Base-by-base conservation (phyloP, 2,888 invertebrate species). In the Mongoloraphidia duomilia region DNA sequence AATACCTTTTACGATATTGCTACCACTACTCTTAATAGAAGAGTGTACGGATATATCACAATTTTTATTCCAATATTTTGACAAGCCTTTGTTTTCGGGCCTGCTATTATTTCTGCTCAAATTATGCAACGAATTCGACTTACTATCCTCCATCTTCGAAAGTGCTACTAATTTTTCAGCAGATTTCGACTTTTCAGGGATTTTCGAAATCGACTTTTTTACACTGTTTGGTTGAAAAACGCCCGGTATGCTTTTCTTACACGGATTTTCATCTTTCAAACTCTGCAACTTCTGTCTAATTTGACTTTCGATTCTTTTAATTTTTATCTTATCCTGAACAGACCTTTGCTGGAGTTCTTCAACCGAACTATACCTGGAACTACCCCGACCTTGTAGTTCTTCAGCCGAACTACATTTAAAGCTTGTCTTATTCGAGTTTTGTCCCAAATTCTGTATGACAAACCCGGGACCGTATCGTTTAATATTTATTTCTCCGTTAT, bases 1-100 rank as follows among this genome's bases (percentile, higher is more conserved):
- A 41, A 68, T 66, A 53, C 61, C 65, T 50, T 59, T 60, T 10
- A 68, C 68, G 12, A 67, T 52, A 55, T 60, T 63, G 26, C 56
- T 58, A 38, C 53, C 46, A 8, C 47, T 37, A 33, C 43, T 35
- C 9, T 44, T 48, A 9, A 17, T 14, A 10, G 38, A 37, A 13
- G 36, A 37, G 36, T 37, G 37, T 34, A 37, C 38, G 9, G 41
- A 34, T 26, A 33, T 47, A 43, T 48, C 37, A 36, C 42, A 36
- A 42, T 34, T 48, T 37, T 43, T 42, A 13, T 33, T 37, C 36
- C 42, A 43, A 12, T 40, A 43, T 37, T 48, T 48, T 37, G 48
- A 17, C n/a, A 37, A 26, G 34, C 37, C 9, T 37, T 42, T 42
- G 26, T 42, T 26, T 42, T 42, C 42, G 10, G 34, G 42, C n/a